phyloP scores from a whole-genome alignment of 2,797 vertebrate species.

The Crenuchus spilurus region DNA sequence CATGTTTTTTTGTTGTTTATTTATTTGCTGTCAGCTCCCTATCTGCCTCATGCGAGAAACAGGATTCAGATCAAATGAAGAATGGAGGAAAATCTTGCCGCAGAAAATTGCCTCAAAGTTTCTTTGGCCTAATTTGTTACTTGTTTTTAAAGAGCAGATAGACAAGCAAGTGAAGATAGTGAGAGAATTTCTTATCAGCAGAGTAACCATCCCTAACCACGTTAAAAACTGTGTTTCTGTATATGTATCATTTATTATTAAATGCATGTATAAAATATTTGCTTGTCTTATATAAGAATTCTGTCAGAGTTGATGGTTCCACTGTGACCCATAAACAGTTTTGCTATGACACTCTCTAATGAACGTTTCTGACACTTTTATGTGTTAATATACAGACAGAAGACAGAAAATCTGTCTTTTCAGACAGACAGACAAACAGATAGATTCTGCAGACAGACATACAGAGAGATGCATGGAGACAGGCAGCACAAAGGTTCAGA shows the following conservation, averaged over 20 bases:
- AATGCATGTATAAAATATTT: not conserved
- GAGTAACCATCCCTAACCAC: not conserved
- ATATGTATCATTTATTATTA: not conserved
- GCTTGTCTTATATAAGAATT: too few relatives aligned
- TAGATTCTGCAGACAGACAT: too few relatives aligned
- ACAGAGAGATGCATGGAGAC: too few relatives aligned
- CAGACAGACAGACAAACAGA: too few relatives aligned
- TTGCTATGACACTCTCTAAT: too few relatives aligned
- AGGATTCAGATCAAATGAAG: constrained; percentile 68
- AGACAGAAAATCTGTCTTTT: too few relatives aligned
- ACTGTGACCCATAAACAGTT: too few relatives aligned
- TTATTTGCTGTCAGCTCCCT: constrained; percentile 69
- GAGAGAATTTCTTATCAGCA: not conserved
- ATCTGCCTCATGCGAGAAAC: constrained; percentile 57
- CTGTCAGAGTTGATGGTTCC: too few relatives aligned
- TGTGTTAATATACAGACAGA: too few relatives aligned
- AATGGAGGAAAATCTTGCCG: constrained; percentile 39
- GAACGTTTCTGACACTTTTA: too few relatives aligned
- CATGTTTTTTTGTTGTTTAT: constrained; percentile 64
- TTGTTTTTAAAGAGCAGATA: constrained; percentile 26
- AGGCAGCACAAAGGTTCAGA: too few relatives aligned
- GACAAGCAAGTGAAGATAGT: not conserved
- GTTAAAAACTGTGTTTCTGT: not conserved
- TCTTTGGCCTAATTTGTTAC: constrained; percentile 62
- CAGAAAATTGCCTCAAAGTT: constrained; percentile 63